Conservation (phyloP, 2,797 vertebrate genomes). For the Sylvia borin region DNA sequence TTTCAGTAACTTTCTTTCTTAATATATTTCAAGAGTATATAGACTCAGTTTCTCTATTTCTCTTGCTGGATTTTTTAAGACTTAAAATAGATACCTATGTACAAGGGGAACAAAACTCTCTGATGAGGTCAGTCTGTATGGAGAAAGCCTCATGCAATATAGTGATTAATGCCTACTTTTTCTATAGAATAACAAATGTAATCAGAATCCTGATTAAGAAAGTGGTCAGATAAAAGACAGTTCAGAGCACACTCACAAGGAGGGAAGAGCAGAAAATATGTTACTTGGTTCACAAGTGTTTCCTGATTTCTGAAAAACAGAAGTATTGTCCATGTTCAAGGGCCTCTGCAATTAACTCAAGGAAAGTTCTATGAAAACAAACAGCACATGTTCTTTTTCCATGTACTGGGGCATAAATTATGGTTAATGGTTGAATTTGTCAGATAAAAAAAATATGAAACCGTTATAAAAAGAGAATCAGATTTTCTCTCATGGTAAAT, state of each 20-base stretch:
- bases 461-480: neutral
- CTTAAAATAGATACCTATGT: neutral
- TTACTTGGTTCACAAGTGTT: neutral
- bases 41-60: neutral
- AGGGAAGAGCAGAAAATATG: neutral
- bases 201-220: neutral
- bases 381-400: neutral
- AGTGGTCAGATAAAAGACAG: neutral
- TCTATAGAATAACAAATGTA: neutral
- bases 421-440: neutral
- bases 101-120: neutral
- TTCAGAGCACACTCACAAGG: neutral
- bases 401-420: neutral
- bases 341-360: neutral
- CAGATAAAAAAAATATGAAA: neutral
- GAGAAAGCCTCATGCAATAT: neutral
- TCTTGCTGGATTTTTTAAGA: neutral
- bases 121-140: neutral
- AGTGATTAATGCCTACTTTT: neutral
- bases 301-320: neutral
- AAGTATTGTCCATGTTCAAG: neutral
- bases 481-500: neutral
- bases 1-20: neutral
- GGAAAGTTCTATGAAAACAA: neutral
- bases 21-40: neutral